phyloP scores from a whole-genome alignment of 2,113 vertebrate species.

The Daphoenositta chrysoptera region DNA sequence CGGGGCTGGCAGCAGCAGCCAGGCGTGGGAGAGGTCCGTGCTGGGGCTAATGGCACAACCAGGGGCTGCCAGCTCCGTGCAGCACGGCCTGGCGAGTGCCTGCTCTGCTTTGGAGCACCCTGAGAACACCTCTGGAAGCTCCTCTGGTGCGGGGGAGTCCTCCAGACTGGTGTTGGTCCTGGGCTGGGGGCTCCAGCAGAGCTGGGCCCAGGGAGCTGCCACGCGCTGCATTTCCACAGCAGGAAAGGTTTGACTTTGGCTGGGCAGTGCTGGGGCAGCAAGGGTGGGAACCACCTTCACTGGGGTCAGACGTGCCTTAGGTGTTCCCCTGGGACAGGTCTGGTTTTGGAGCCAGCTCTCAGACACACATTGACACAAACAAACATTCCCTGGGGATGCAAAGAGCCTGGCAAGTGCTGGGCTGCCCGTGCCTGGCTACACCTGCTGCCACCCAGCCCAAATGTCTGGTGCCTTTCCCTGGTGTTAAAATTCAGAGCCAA shows the following conservation, averaged over 20 bases:
- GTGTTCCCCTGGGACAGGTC: background rate
- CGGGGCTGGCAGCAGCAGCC: background rate
- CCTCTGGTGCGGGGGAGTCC: background rate
- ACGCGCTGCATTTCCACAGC: rapidly evolving
- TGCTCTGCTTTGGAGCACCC: background rate
- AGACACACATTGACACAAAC: background rate
- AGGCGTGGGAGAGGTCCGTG: background rate
- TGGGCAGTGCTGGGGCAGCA: background rate
- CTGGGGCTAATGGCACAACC: background rate
- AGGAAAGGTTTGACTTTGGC: background rate
- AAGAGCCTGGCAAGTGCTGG: background rate
- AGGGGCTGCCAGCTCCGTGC: background rate
- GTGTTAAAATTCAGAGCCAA: no score
- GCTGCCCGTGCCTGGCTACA: background rate
- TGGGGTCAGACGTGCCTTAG: no score
- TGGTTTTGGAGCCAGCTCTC: background rate
- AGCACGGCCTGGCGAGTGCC: background rate
- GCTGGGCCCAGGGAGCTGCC: background rate
- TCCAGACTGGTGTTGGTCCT: background rate
- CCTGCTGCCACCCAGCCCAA: no score
- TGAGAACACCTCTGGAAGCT: background rate
- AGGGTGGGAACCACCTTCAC: background rate
- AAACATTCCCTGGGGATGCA: background rate
- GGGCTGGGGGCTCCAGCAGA: background rate
- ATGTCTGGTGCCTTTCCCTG: no score